Conservation (phyloP, 2,113 vertebrate species). For the Uropsilus gracilis region DNA sequence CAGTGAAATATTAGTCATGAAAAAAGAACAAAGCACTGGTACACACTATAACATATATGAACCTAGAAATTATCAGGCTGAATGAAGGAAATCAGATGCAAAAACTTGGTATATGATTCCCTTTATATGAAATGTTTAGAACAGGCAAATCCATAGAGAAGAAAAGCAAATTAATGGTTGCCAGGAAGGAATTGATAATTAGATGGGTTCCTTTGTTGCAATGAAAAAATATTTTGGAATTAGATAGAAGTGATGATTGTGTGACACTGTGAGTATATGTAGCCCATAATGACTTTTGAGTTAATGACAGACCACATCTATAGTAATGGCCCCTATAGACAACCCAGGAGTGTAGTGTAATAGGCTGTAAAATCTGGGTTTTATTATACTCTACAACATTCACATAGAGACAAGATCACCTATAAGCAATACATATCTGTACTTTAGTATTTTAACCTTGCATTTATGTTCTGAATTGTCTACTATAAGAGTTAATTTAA, state of each 20-base stretch:
- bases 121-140: no score
- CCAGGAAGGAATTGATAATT: background rate
- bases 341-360: no score
- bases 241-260: background rate
- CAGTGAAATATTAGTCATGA: background rate
- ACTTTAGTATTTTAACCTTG: no score
- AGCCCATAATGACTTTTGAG: no score
- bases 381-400: no score
- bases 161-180: background rate
- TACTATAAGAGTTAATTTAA: background rate
- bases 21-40: background rate
- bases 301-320: no score
- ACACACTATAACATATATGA: background rate
- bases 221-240: background rate
- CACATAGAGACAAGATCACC: no score
- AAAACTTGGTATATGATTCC: background rate
- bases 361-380: no score
- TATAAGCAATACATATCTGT: no score
- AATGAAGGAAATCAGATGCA: background rate
- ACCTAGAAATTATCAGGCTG: background rate
- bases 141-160: no score
- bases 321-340: no score
- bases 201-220: background rate
- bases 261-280: background rate
- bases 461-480: background rate